phyloP scores from a whole-genome alignment of 2,888 invertebrate species.

The Folsomia manolachei region DNA sequence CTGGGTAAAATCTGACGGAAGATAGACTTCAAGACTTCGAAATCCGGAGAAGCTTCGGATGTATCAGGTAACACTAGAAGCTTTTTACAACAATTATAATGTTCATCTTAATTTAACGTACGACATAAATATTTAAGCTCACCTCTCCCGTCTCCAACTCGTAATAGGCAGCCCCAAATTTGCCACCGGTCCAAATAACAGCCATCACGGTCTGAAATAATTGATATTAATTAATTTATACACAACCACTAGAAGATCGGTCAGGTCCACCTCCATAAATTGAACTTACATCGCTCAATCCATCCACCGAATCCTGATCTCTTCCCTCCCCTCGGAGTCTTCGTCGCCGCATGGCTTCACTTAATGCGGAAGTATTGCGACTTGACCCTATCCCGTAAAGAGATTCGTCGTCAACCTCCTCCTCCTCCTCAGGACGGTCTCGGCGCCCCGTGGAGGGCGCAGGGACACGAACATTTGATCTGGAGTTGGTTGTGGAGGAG shows the following conservation, averaged over 20 bases:
- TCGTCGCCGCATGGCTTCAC: neutral
- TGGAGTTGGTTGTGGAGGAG: too few species aligned
- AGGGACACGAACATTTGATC: neutral
- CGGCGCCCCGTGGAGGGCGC: neutral
- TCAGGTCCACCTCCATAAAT: too few species aligned
- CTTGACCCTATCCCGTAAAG: neutral
- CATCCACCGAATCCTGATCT: neutral
- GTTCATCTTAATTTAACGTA: neutral
- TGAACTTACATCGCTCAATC: neutral
- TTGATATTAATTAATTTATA: neutral
- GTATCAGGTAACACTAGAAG: conserved; percentile 68
- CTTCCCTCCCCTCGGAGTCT: neutral
- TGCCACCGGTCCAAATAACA: conserved; percentile 64
- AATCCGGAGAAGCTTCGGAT: conserved; percentile 64
- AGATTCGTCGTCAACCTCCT: conserved; percentile 4
- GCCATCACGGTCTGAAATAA: conserved; percentile 61
- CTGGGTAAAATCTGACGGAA: conserved; percentile 64
- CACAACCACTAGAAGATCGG: too few species aligned
- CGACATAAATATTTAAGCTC: conserved; percentile 29
- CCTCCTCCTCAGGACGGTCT: neutral
- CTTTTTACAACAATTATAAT: conserved; percentile 53
- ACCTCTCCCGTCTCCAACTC: conserved; percentile 66
- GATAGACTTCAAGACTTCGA: conserved; percentile 61
- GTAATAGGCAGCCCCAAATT: conserved; percentile 72
- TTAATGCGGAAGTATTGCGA: neutral